Conservation (phyloP, 2,113 vertebrate species). For the Tragelaphus buxtoni region DNA sequence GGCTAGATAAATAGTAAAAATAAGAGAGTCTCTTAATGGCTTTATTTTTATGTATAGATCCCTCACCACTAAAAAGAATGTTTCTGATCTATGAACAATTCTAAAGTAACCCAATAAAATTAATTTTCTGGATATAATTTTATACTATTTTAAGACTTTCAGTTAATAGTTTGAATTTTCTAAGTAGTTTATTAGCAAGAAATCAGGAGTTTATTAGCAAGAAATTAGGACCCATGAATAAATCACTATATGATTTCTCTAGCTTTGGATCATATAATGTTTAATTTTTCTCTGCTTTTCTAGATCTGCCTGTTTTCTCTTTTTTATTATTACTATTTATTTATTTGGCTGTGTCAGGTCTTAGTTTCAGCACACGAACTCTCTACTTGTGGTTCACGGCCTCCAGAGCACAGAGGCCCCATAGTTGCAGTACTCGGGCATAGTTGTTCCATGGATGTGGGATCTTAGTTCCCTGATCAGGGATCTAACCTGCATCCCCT, state of each 20-base stretch:
- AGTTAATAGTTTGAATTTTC: neutral
- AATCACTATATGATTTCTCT: neutral
- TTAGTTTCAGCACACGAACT: neutral
- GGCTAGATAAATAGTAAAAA: neutral
- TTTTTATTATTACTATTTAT: neutral
- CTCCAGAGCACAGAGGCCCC: neutral
- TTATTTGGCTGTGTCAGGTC: neutral
- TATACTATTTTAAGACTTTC: neutral
- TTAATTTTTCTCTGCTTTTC: neutral
- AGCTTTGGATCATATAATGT: neutral
- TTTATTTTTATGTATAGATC: neutral
- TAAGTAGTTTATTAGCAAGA: neutral
- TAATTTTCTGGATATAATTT: neutral
- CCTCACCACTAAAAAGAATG: neutral
- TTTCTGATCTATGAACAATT: neutral
- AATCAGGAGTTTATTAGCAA: neutral
- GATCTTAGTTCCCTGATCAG: neutral
- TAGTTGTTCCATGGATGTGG: neutral
- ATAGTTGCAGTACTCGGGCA: neutral
- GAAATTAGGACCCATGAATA: neutral
- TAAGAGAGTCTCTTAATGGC: neutral
- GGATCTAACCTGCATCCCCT: neutral
- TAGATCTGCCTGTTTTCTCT: neutral
- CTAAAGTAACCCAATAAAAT: neutral
- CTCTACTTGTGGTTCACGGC: neutral